phyloP scores from a whole-genome alignment of 2,113 vertebrate genomes.

The Chauna torquata region DNA sequence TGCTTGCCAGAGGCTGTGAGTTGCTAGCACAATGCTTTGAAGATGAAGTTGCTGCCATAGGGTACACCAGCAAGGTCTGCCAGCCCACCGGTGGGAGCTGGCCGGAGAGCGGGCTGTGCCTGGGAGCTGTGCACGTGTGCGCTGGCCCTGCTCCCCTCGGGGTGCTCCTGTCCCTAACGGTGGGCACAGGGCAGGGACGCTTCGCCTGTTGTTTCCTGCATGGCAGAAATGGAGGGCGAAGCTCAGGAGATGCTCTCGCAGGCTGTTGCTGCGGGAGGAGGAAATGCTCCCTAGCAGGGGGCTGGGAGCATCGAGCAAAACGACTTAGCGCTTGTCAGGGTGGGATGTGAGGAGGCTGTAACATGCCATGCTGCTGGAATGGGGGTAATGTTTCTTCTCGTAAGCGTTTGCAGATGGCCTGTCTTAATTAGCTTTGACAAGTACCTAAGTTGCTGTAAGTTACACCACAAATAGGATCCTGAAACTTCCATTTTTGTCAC shows the following conservation, averaged over 20 bases:
- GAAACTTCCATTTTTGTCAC: slow-evolving; percentile 24
- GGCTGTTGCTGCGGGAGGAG: not conserved
- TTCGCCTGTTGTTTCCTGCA: not conserved
- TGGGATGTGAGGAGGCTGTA: not conserved
- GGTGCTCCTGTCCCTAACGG: not conserved
- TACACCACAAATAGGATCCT: slow-evolving; percentile 33
- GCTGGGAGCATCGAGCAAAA: not conserved
- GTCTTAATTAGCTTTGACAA: slow-evolving; percentile 61
- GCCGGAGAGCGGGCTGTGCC: not conserved
- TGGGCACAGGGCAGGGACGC: rapidly evolving
- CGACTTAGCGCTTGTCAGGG: not conserved
- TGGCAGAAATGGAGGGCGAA: not conserved
- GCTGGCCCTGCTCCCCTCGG: rapidly evolving
- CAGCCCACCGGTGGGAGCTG: not conserved
- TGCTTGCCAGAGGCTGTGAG: not conserved
- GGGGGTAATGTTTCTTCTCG: not conserved
- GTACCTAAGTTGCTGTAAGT: slow-evolving; percentile 50
- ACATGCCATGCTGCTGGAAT: not conserved
- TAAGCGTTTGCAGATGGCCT: slow-evolving; percentile 13
- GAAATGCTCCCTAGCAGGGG: not conserved
- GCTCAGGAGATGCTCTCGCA: rapidly evolving
- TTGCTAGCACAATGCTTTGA: not conserved
- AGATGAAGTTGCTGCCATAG: not conserved
- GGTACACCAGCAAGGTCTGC: rapidly evolving
- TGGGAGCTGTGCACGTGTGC: not conserved